Conservation (phyloP, 2,888 invertebrate species). For the Brachyptera putata region DNA sequence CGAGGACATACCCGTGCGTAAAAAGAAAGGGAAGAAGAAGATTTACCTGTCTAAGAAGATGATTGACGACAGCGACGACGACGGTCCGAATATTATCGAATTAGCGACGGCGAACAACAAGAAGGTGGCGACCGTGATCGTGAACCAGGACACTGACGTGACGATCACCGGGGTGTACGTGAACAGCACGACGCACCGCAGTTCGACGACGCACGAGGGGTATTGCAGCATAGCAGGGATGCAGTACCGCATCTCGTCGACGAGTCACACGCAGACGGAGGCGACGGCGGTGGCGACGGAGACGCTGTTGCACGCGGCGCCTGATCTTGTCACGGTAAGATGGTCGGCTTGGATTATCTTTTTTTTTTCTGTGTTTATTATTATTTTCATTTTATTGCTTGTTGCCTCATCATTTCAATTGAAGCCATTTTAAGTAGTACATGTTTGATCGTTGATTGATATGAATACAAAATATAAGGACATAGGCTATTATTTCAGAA, state of each 20-base stretch:
- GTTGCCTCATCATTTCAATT: too few relatives aligned
- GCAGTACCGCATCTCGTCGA: constrained; percentile 85
- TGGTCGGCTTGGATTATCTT: background rate
- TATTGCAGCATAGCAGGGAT: constrained; percentile 73
- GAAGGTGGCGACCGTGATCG: constrained; percentile 59
- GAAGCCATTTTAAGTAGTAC: too few relatives aligned
- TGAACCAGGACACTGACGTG: constrained; percentile 81
- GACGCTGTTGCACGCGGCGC: constrained; percentile 43
- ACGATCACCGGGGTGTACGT: constrained; percentile 84
- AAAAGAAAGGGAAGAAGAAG: constrained; percentile 31
- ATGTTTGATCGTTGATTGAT: too few relatives aligned
- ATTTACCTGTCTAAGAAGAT: constrained; percentile 23
- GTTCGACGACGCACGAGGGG: constrained; percentile 72
- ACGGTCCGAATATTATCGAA: constrained; percentile 44
- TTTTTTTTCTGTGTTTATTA: background rate
- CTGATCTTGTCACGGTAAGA: constrained; percentile 22
- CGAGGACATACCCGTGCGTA: constrained; percentile 23
- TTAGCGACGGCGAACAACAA: constrained; percentile 39
- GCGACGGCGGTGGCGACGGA: constrained; percentile 72
- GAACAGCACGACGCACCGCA: constrained; percentile 58
- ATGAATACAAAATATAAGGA: too few relatives aligned
- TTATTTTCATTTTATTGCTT: too few relatives aligned
- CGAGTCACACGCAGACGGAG: constrained; percentile 80
- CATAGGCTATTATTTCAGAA: too few relatives aligned
- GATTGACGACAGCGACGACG: constrained; percentile 48